These are phyloP conservation scores for Leptarthrus brevirostris DNA, from an alignment of 2,888 invertebrate genomes.

Conservation along the genomic window DNA sequence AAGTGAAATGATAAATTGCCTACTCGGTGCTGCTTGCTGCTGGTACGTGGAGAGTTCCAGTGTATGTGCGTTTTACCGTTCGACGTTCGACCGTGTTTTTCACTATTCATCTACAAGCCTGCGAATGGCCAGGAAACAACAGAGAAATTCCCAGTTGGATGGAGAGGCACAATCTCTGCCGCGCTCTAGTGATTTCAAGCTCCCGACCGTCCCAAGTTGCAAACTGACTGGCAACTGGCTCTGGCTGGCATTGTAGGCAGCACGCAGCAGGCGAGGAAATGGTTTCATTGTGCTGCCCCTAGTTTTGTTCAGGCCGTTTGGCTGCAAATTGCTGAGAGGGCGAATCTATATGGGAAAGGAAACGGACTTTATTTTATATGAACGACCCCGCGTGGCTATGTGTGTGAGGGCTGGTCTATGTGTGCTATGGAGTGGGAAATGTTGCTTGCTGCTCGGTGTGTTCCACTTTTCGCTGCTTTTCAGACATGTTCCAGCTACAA, in stretches of 20 bases:
- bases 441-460: conserved; percentile 8
- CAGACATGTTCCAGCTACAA: not conserved
- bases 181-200: not conserved
- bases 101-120: not conserved
- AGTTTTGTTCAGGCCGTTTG: too few species aligned
- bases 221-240: not conserved
- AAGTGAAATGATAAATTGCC: conserved; percentile 4
- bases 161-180: not conserved
- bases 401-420: conserved; percentile 1
- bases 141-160: conserved; percentile 5
- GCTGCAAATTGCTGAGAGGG: conserved; percentile 30
- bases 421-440: conserved; percentile 11
- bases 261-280: not conserved
- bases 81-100: not conserved
- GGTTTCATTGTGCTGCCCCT: too few species aligned
- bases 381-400: too few species aligned
- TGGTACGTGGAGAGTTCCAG: not conserved
- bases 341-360: conserved; percentile 8
- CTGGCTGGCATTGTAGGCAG: not conserved
- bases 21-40: not conserved
- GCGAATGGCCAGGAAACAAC: conserved; percentile 4
- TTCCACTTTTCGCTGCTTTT: conserved; percentile 16
- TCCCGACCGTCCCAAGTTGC: not conserved
- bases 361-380: too few species aligned
- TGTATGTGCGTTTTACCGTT: conserved; percentile 24